These are phyloP conservation scores for Scrobipalpa atriplicella DNA, from an alignment of 2,888 invertebrate genomes.

Conservation along the genomic window DNA sequence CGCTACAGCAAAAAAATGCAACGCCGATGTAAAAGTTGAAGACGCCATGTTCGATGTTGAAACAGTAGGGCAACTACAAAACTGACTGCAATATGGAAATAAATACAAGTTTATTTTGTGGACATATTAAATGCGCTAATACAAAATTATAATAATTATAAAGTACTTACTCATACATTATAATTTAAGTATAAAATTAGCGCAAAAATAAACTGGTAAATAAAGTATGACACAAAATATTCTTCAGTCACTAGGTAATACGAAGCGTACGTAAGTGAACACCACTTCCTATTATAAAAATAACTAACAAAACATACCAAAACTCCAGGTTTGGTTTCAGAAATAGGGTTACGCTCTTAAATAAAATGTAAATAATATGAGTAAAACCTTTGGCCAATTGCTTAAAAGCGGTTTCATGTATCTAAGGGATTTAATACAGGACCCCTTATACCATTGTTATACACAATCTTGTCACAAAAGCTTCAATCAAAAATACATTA, in stretches of 20 bases:
- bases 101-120: too few species aligned
- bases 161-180: conserved; percentile 2
- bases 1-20: conserved; percentile 31
- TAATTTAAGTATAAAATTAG: not conserved
- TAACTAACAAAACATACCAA: not conserved
- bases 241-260: not conserved
- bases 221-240: not conserved
- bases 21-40: conserved; percentile 28
- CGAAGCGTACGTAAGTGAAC: not conserved
- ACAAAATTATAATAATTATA: too few species aligned
- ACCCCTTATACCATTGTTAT: not conserved
- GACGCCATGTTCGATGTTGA: not conserved
- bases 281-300: too few species aligned
- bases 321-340: too few species aligned
- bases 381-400: not conserved
- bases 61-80: not conserved
- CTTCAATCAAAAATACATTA: conserved; percentile 7
- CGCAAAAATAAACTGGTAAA: not conserved
- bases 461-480: not conserved
- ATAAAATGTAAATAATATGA: not conserved
- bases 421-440: not conserved
- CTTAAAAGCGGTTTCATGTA: not conserved
- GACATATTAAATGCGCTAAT: too few species aligned
- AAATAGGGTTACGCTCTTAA: too few species aligned
- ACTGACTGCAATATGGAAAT: not conserved